Percentiles rank a stretch among this genome's conserved stretches.
These are phyloP conservation scores for Triplophysa tibetana DNA, from an alignment of 2,113 vertebrate genomes.

Conservation along the genomic window DNA sequence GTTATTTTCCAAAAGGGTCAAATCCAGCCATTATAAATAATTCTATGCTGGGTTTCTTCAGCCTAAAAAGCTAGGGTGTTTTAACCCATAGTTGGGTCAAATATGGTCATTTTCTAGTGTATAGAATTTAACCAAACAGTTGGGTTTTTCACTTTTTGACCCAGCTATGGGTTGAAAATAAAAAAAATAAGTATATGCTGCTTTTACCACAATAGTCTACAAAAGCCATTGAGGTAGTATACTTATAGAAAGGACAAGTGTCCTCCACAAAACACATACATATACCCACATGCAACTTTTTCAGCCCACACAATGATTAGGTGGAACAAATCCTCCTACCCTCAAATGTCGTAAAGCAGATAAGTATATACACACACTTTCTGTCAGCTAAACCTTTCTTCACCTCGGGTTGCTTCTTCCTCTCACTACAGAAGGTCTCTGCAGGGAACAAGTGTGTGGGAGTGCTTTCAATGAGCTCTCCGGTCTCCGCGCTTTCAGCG, in stretches of 20 bases:
- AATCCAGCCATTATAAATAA: no score
- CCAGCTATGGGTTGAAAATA: no score
- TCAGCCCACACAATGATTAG: neutral
- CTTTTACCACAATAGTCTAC: neutral
- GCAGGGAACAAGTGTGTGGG: constrained; percentile 32
- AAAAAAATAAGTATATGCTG: neutral
- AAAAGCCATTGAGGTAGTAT: neutral
- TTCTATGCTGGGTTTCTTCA: no score
- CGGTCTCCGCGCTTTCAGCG: constrained; percentile 13
- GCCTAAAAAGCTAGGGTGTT: no score
- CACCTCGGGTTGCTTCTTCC: constrained; percentile 34
- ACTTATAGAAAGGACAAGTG: neutral
- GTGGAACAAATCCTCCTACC: constrained; percentile 21
- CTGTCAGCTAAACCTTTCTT: constrained; percentile 35
- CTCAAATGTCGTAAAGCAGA: constrained; percentile 2
- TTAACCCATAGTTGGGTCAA: no score
- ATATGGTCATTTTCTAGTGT: no score
- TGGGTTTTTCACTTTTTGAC: no score
- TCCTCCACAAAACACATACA: neutral
- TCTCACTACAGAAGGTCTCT: constrained; percentile 14
- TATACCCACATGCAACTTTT: neutral
- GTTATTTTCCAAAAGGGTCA: no score
- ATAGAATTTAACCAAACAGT: no score
- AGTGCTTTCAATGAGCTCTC: constrained; percentile 32
- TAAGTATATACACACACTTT: constrained; percentile 23